Base-by-base conservation (phyloP, 2,888 invertebrate genomes). In the Caenorhabditis japonica region DNA sequence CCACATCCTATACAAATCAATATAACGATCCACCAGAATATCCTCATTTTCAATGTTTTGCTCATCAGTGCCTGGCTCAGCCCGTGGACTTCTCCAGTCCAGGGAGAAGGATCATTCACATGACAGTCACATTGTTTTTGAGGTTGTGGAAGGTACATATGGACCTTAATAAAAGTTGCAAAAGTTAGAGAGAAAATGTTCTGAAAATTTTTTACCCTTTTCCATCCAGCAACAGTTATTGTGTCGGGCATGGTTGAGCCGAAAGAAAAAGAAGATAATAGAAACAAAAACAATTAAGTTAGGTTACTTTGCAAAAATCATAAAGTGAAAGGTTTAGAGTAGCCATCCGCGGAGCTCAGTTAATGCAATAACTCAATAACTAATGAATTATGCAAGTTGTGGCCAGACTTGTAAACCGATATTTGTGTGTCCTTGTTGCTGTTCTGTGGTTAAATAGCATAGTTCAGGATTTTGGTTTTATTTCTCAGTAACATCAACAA, bases 41-140 rank as follows among this genome's bases (percentile, higher is more conserved):
- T 72, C 10, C 78, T 58, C 72, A 77, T 80, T 43, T 74, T 33
- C 15, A 84, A 49, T 1, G 85, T 84, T 77, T 60, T 59, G 21
- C 73, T 75, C 62, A 75, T 55, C 25, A 72, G n/a, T 27, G 80
- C 83, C 66, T 85, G 84, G 55, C 81, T 82, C 46, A 85, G 49
- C 13, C 84, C 85, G 72, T 85, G 85, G 41, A 85, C 79, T 70
- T 85, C 85, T 21, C 85, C 85, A 1, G 85, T 86, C 84, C 84
- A 85, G 0, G 85, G 83, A 1, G 85, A 84, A 7, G 83, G 82
- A 21, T 85, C 84, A 17, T 81, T 75, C 8, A 72, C 59, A 53
- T 85, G 85, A 56, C 85, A 85, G 13, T 75, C 76, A 46, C 84
- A 84, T 39, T 76, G 77, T 36, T 59, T 55, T 49, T 75, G 77